A percentile compares a stretch with the other conserved stretches of the same genome.
phyloP scores from a whole-genome alignment of 2,888 invertebrate species.

The Callimorpha dominula region DNA sequence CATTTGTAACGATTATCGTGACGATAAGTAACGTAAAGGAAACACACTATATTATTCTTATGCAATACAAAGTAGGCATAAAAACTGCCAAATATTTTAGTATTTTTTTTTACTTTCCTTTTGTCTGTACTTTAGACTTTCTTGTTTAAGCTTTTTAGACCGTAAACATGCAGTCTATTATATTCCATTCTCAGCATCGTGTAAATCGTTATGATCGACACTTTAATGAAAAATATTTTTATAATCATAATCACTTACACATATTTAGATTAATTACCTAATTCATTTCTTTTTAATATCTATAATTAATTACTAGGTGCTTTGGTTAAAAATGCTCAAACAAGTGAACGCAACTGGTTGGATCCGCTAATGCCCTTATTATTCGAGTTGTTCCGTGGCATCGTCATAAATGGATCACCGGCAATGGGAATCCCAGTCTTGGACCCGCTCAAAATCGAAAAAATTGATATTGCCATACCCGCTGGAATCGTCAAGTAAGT shows the following conservation, averaged over 20 bases:
- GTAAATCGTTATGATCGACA: background rate
- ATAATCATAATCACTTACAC: background rate
- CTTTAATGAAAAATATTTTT: background rate
- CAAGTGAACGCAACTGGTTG: background rate
- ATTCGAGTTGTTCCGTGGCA: conserved; percentile 50
- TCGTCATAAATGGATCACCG: conserved; percentile 70
- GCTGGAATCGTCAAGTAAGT: conserved; percentile 73
- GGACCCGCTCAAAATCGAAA: conserved; percentile 69
- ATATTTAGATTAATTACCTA: background rate
- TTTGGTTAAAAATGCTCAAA: background rate
- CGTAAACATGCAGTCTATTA: no score
- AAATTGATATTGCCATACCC: conserved; percentile 63
- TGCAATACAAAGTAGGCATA: no score
- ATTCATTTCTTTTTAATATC: conserved; percentile 2
- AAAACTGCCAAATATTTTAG: no score
- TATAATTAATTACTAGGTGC: conserved; percentile 8
- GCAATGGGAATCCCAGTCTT: conserved; percentile 68
- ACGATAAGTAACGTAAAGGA: no score
- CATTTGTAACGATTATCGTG: no score
- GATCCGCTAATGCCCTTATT: conserved; percentile 1
- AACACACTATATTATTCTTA: no score
- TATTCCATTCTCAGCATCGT: no score
- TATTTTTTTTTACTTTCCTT: no score
- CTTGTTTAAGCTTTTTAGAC: background rate
- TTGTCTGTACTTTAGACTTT: no score